Base-by-base conservation (phyloP, 2,797 vertebrate genomes). In the Microctenopoma lineatum region DNA sequence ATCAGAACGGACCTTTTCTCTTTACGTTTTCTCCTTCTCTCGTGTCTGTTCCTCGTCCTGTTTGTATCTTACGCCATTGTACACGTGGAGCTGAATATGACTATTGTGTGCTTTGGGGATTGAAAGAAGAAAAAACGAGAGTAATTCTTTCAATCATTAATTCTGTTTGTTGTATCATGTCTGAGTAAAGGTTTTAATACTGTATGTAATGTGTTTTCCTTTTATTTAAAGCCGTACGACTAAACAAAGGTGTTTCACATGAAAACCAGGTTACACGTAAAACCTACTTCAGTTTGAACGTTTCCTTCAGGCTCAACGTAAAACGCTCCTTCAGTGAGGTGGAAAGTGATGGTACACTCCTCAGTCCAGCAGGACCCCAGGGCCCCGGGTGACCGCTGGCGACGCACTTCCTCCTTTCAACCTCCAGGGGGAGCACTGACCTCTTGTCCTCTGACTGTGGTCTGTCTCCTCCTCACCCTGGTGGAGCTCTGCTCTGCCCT, bases 301-400 rank as follows among this genome's bases (percentile, higher is more conserved):
- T 67, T 39, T 63, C 41, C n/a, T 73, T 55, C 6, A 53, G 36
- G 56, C 47, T 50, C 41, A 53, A 34, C 11, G 5, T 42, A 2
- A 65, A 77, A 58, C 54, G 39, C 48, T 3, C 21, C 39, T 27
- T 45, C 14, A 0, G 5, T 45, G 45, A 62, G 21, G 12, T 53
- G 44, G 25, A 54, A 16, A 42, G 21, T 2, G 60, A 62, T 52
- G 38, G 53, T 32, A 8, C 11, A 5, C 66, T 76, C 60, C 65
- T 90, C 90, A 93, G 93, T 94, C 93, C 93, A 86, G 93, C 92
- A 94, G 93, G 93, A 94, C 89, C 93, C 84, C 92, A 88, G 90
- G 93, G 92, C 84, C 78, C 81, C 14, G 47, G 69, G 59, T 81
- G 77, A 66, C 84, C 83, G 15, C 74, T 77, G 79, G 38, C 50